A percentile compares a stretch with the other conserved stretches of the same genome.
Conservation (phyloP, 92 coral and sea anemone genomes). For the Nematostella vectensis region DNA sequence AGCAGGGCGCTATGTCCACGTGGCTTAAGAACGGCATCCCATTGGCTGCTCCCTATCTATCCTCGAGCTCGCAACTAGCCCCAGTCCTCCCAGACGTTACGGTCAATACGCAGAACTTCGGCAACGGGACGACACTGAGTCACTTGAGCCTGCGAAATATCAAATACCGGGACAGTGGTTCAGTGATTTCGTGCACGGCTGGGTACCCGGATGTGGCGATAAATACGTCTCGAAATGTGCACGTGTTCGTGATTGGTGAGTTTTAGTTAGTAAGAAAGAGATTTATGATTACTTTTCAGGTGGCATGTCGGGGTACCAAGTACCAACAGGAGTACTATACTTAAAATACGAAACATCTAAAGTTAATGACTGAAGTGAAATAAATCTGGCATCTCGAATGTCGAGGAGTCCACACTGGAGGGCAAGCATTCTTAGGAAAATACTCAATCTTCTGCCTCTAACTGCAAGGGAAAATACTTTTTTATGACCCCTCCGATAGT, state of each 20-base stretch:
- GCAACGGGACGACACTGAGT: conserved; percentile 48
- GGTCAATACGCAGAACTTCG: conserved; percentile 7
- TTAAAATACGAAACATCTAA: no score
- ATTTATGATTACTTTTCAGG: no score
- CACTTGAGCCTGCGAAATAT: conserved; percentile 52
- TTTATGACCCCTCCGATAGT: no score
- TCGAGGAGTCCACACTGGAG: no score
- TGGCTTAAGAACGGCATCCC: conserved; percentile 63
- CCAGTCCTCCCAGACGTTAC: background rate
- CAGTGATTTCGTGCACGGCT: conserved; percentile 71
- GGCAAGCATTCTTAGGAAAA: no score
- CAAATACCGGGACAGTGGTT: conserved; percentile 70
- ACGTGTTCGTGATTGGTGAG: conserved; percentile 67
- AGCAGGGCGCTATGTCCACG: conserved; percentile 40
- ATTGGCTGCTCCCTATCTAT: conserved; percentile 20
- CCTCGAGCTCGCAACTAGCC: conserved; percentile 11
- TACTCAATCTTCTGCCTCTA: no score
- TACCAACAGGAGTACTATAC: no score
- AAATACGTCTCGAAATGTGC: conserved; percentile 69
- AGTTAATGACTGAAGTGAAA: no score
- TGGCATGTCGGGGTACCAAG: no score
- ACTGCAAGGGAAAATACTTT: no score
- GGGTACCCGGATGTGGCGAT: conserved; percentile 69
- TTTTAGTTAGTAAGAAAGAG: no score
- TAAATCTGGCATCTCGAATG: no score